Base-by-base conservation (phyloP, 1,140 invertebrate species). In the Riptortus pedestris region DNA sequence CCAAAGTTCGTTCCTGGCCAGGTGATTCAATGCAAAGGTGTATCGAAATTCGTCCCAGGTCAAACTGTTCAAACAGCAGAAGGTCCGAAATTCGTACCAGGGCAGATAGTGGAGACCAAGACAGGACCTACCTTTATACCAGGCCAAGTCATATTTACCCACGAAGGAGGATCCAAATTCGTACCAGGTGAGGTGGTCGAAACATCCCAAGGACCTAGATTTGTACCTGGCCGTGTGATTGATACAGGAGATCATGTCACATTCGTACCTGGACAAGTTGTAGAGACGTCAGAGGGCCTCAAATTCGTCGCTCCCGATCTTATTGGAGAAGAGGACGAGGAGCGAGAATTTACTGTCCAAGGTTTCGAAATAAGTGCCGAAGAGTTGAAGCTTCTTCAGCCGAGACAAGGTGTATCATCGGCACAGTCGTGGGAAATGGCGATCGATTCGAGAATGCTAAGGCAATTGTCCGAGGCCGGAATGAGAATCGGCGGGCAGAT, bases 121-220 rank as follows among this genome's bases (percentile, higher is more conserved):
- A 80, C 78, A 33, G 85, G 85, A 0, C 84, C 84, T 1, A 85
- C 84, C 0, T 86, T 86, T 70, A 85, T 86, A 67, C 85, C 85
- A 0, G 85, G 85, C 58, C 84, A 86, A 73, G 79, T 86, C n/a
- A 84, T 86, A 70, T 82, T 79, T 16, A 86, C 83, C 1, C 81
- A 85, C 68, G 81, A 85, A 68, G 83, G 83, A 73, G 83, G 83
- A 2, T 84, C 82, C 0, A 74, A 80, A 65, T 86, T 87, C 72
- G 83, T 87, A 2, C 85, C 85, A 7, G 85, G 85, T 3, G 83
- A 86, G 76, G 83, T 88, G 1, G 82, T 86, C 1, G 84, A 87
- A 69, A 86, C 85, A 0, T 76, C 80, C 43, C 81, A 85, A 69
- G 85, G 85, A 0, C 85, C 84, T 7, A 76, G 83, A 69, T 87